phyloP scores from a whole-genome alignment of 1,140 invertebrate species.

The Anastrepha obliqua region DNA sequence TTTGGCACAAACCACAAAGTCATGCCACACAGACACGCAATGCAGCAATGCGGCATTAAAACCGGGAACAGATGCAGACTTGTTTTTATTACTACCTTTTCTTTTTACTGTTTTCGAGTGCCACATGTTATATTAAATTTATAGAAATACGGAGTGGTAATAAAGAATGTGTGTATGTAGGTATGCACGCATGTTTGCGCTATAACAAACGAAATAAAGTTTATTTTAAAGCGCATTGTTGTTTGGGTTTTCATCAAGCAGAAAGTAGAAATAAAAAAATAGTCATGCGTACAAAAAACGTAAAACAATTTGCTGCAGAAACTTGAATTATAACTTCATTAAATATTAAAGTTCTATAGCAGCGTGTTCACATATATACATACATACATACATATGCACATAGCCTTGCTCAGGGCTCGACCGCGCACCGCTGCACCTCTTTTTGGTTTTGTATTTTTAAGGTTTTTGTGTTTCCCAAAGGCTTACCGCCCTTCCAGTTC shows the following conservation, averaged over 20 bases:
- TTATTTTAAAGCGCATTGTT: not conserved
- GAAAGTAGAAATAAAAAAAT: not conserved
- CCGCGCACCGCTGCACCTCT: not conserved
- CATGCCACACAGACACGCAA: slow-evolving; percentile 20
- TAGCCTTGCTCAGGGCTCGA: no score
- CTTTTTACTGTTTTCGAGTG: not conserved
- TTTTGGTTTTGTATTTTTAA: not conserved
- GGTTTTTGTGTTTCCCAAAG: not conserved
- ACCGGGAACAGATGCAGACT: not conserved
- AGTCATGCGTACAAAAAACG: no score
- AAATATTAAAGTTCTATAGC: not conserved
- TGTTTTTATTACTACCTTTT: not conserved
- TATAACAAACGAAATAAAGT: not conserved
- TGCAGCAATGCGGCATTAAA: slow-evolving; percentile 1
- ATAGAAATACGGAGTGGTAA: not conserved
- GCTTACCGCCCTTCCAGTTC: not conserved
- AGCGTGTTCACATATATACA: not conserved
- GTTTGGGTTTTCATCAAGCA: not conserved
- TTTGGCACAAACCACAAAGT: slow-evolving; percentile 19
- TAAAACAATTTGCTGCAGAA: no score
- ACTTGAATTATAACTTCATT: slow-evolving; percentile 23
- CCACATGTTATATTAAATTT: not conserved
- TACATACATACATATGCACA: not conserved
- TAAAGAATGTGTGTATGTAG: no score
- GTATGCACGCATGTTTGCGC: no score